Percentiles rank a stretch among this genome's conserved stretches.
Conservation (phyloP, 2,113 vertebrate genomes). For the Melanostigma gelatinosum region DNA sequence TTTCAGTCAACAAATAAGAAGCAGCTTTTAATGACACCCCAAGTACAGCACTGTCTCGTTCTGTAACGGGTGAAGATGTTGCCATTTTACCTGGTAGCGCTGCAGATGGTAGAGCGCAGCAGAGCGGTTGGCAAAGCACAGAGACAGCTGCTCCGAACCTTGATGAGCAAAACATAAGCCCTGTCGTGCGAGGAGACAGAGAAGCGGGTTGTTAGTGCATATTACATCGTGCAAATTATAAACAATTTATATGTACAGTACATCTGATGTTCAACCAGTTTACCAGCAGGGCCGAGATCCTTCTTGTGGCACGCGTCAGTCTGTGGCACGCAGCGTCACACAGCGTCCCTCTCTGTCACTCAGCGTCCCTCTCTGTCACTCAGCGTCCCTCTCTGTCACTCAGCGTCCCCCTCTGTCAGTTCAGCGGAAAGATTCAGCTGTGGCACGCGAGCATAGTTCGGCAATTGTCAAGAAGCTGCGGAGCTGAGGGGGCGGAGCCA, state of each 20-base stretch:
- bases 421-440: no score
- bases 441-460: no score
- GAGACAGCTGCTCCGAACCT: constrained; percentile 83
- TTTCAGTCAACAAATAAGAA: neutral
- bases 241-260: neutral
- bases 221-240: neutral
- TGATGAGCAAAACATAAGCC: constrained; percentile 83
- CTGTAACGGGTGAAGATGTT: neutral
- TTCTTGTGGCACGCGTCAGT: no score
- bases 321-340: no score
- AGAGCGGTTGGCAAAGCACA: constrained; percentile 95
- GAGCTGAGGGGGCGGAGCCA: no score
- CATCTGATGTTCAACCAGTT: neutral
- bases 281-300: no score
- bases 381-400: no score
- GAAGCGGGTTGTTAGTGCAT: constrained; percentile 10
- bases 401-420: no score
- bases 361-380: no score
- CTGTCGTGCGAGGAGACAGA: constrained; percentile 76
- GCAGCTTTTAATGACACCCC: constrained; percentile 4
- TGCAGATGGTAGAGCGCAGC: constrained; percentile 89
- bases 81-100: constrained; percentile 69
- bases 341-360: no score
- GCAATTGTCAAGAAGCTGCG: no score
- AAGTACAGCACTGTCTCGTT: neutral